These are phyloP conservation scores for Mesembrinibis cayennensis DNA, from an alignment of 2,113 vertebrate species.

Conservation along the genomic window DNA sequence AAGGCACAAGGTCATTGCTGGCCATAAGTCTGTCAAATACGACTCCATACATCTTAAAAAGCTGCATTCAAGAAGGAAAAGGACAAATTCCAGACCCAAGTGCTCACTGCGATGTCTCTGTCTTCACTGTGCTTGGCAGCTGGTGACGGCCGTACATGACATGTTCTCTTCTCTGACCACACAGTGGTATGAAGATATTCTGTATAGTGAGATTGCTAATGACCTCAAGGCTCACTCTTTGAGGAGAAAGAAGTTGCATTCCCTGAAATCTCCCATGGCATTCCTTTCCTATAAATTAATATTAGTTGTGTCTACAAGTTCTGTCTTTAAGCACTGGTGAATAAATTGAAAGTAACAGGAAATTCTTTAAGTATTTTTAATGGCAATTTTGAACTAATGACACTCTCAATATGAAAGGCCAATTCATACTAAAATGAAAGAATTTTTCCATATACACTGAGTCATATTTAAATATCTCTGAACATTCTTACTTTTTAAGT, in stretches of 20 bases:
- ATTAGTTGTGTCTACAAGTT: not conserved
- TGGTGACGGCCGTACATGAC: fast-evolving
- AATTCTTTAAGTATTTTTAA: not conserved
- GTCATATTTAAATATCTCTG: not conserved
- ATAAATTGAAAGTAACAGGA: not conserved
- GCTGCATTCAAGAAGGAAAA: not conserved
- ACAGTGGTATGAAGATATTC: not conserved
- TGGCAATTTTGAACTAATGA: not conserved
- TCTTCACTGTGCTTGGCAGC: not conserved
- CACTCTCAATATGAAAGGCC: not conserved
- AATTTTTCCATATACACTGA: not conserved
- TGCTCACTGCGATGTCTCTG: fast-evolving
- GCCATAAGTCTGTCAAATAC: not conserved
- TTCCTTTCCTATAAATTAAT: not conserved
- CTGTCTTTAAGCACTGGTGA: not conserved
- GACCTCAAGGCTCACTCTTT: not conserved
- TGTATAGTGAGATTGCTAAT: fast-evolving
- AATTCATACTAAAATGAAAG: not conserved
- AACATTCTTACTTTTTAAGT: not conserved
- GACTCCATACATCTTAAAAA: not conserved
- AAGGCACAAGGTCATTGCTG: not conserved
- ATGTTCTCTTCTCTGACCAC: not conserved
- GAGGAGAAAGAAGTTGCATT: not conserved
- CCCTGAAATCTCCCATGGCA: not conserved
- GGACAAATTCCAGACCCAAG: not conserved